Evolutionary conservation across 2,888 invertebrate genomes (phyloP).

Genomic region (Bhutanitis thaidina): DNA sequence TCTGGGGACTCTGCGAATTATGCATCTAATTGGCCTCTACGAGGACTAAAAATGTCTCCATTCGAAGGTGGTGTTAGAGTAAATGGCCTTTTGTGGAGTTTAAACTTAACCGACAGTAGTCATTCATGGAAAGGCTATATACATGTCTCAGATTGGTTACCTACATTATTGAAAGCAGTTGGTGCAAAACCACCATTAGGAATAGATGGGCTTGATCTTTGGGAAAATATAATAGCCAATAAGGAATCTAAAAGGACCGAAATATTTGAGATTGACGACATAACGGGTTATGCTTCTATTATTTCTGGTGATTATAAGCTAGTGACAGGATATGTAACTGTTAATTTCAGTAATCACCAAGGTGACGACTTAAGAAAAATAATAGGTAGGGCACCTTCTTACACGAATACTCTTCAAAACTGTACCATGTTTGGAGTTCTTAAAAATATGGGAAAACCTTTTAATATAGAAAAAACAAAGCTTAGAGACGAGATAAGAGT

Average conservation of each 20-base stretch:
- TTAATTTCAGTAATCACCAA: constrained; percentile 40
- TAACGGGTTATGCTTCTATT: constrained; percentile 45
- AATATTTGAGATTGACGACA: constrained; percentile 60
- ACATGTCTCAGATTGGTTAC: constrained; percentile 90
- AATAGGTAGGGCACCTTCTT: constrained; percentile 45
- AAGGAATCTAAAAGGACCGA: constrained; percentile 41
- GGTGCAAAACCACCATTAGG: constrained; percentile 40
- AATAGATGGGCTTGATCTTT: constrained; percentile 59
- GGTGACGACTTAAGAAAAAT: constrained; percentile 47
- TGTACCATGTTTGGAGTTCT: constrained; percentile 45
- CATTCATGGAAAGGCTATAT: constrained; percentile 77
- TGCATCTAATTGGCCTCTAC: constrained; percentile 89
- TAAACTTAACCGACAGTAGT: constrained; percentile 51
- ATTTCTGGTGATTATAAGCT: constrained; percentile 55
- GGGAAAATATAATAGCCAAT: constrained; percentile 52
- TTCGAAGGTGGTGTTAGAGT: constrained; percentile 93
- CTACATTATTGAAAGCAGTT: constrained; percentile 81
- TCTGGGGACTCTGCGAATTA: constrained; percentile 85
- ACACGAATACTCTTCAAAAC: constrained; percentile 38
- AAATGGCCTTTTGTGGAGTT: constrained; percentile 85
- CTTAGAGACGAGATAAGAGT: constrained; percentile 42
- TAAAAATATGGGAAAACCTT: constrained; percentile 33
- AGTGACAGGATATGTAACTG: constrained; percentile 42
- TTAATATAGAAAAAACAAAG: constrained; percentile 31
- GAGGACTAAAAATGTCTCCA: constrained; percentile 86